A percentile compares a stretch with the other conserved stretches of the same genome.
Conservation (phyloP, 1,140 invertebrate genomes). For the Trinorchestia longiramus region DNA sequence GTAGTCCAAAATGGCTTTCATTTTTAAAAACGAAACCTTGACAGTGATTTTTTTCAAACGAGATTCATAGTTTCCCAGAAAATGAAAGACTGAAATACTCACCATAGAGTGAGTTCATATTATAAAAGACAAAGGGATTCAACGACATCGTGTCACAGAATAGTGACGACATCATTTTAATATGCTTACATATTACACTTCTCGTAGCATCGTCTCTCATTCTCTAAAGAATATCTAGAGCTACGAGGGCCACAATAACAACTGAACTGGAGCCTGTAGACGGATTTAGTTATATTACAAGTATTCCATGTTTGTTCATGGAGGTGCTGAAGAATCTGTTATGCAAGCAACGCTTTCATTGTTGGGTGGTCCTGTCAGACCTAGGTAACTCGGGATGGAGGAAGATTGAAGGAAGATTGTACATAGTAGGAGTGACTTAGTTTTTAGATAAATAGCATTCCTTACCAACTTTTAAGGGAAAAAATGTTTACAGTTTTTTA, state of each 20-base stretch:
- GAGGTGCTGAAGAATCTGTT: not conserved
- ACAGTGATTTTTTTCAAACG: not conserved
- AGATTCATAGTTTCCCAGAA: not conserved
- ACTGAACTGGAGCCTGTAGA: not conserved
- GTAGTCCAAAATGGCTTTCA: not conserved
- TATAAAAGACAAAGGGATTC: not conserved
- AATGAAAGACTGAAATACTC: not conserved
- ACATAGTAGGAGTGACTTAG: too few relatives aligned
- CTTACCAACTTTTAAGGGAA: not conserved
- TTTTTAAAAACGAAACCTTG: not conserved
- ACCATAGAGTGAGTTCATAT: not conserved
- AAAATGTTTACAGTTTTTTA: too few relatives aligned
- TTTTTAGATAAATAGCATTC: not conserved
- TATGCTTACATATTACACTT: not conserved
- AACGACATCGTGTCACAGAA: not conserved
- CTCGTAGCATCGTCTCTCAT: not conserved
- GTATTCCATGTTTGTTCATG: not conserved
- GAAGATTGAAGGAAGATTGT: not conserved
- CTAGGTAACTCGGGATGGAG: not conserved
- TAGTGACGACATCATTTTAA: not conserved
- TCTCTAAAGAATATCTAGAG: not conserved
- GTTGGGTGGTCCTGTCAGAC: not conserved
- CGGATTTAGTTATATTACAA: not conserved
- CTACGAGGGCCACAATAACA: not conserved
- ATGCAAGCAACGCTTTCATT: not conserved